phyloP scores from a whole-genome alignment of 2,888 invertebrate genomes.

The Sinodicranocentrus sp. region DNA sequence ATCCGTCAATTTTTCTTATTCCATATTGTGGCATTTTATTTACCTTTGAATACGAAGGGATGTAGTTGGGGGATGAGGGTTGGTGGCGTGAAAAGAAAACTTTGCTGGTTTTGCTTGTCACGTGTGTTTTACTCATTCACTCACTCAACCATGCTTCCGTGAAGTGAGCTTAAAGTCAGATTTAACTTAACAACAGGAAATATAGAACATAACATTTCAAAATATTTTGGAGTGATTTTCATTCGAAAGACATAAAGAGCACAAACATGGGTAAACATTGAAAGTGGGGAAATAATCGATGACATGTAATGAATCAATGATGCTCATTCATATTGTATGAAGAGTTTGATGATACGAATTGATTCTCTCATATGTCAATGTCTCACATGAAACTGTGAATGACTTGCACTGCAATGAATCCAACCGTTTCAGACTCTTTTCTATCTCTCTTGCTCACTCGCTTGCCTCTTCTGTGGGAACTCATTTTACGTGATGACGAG shows the following conservation, averaged over 20 bases:
- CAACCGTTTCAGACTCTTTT: constrained; percentile 23
- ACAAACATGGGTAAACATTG: background rate
- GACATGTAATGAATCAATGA: constrained; percentile 39
- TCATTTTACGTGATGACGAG: constrained; percentile 51
- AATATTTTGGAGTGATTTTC: constrained; percentile 2
- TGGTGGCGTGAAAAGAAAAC: no score
- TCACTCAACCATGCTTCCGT: no score
- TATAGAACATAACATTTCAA: no score
- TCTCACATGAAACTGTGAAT: constrained; percentile 27
- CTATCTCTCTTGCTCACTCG: constrained; percentile 15
- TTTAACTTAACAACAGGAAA: no score
- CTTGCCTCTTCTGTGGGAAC: constrained; percentile 52
- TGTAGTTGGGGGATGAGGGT: no score
- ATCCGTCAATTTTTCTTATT: no score
- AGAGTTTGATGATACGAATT: constrained; percentile 12
- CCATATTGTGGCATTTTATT: no score
- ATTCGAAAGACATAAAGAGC: no score
- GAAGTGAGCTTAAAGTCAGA: no score
- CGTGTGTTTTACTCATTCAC: no score
- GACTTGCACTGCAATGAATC: constrained; percentile 39
- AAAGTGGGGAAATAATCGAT: background rate
- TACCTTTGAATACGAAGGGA: no score
- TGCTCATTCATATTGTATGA: constrained; percentile 27
- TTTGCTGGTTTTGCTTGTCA: no score
- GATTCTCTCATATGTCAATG: constrained; percentile 46